Base-by-base conservation (phyloP, 2,797 vertebrate genomes). In the Coccyzus lansbergi region DNA sequence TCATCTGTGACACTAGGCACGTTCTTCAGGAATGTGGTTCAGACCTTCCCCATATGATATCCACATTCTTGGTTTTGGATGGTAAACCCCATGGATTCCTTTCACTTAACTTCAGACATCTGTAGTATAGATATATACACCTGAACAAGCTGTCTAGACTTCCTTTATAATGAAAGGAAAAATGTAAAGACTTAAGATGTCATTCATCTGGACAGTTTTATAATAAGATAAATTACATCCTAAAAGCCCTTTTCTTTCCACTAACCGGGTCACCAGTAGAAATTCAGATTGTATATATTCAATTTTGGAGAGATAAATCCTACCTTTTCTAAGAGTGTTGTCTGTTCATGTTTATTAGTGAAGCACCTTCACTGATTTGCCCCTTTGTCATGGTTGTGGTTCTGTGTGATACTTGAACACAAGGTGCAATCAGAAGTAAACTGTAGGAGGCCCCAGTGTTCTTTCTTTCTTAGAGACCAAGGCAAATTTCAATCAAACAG, bases 371-470 rank as follows among this genome's bases (percentile, higher is more conserved):
- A 31, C 31, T 55, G 24, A 59, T 55, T 18, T 83, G n/a, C 5
- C 38, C 9, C 12, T 74, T 93, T 53, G 29, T 80, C 18, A 1
- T 0, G 1, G 15, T 21, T 52, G 24, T 62, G 26, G 44, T 63
- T 72, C 48, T 86, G 15, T 65, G 31, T 83, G 70, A 25, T 59
- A 49, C 42, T 91, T 60, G 56, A 94, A 93, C 19, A 70, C 18
- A 67, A 94, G 49, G 26, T 81, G 94, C 80, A 92, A 46, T n/a
- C 34, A 81, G 70, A 92, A 94, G 51, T 49, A 94, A 94, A 88
- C 88, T 95, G 80, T 82, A 96, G 95, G 92, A 96, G 93, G 90
- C 86, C 52, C 19, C 77, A 93, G 83, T 94, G 93, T 86, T 94
- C 94, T 94, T 90, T 92, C 77, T 88, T 90, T 88, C 36, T 72